phyloP scores from a whole-genome alignment of 2,888 invertebrate genomes.

The Pteria penguin region DNA sequence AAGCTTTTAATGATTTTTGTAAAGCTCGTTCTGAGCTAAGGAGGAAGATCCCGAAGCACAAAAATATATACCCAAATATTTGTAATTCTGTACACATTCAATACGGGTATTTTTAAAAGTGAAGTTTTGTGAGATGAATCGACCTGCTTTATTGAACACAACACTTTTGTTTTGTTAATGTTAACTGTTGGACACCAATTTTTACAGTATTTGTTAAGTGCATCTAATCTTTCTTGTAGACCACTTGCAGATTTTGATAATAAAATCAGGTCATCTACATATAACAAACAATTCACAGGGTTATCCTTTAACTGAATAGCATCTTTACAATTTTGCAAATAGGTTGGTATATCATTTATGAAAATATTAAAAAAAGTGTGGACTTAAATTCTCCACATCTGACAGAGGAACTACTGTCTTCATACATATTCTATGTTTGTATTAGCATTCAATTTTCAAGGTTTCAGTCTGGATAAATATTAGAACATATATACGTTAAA shows the following conservation, averaged over 20 bases:
- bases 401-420: no score
- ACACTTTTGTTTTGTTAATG: not conserved
- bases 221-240: not conserved
- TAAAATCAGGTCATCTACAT: not conserved
- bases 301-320: not conserved
- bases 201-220: not conserved
- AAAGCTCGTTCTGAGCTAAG: no score
- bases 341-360: not conserved
- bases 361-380: not conserved
- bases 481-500: no score
- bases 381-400: no score
- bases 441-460: no score
- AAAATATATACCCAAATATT: not conserved
- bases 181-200: not conserved
- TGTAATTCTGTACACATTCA: not conserved
- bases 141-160: not conserved
- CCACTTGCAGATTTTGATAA: not conserved
- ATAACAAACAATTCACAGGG: not conserved
- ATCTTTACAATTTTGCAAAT: not conserved
- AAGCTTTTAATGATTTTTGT: not conserved
- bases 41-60: not conserved
- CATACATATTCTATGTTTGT: no score
- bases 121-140: not conserved
- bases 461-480: no score
- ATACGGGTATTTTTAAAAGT: not conserved